A percentile compares a stretch with the other conserved stretches of the same genome.
Evolutionary conservation across 2,888 invertebrate species (phyloP).

Genomic region (Ornithoptera priamus): DNA sequence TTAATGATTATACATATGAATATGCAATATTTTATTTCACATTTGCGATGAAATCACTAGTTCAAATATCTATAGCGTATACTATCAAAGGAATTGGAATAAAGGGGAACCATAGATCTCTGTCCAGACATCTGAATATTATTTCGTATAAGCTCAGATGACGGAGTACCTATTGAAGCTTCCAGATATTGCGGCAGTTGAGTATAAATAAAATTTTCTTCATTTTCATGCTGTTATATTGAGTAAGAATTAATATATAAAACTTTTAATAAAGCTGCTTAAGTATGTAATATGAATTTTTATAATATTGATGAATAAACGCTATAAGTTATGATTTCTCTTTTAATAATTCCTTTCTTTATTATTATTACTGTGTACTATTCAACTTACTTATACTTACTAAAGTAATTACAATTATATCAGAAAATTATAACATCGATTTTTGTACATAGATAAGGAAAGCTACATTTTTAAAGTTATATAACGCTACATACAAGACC

Average conservation of each 20-base stretch:
- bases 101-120: constrained; percentile 4
- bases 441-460: too few relatives aligned
- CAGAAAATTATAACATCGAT: too few relatives aligned
- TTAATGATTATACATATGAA: background rate
- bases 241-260: background rate
- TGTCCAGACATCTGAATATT: constrained; percentile 7
- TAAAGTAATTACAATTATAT: too few relatives aligned
- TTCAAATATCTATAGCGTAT: background rate
- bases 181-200: background rate
- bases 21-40: background rate
- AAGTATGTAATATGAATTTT: too few relatives aligned
- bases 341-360: too few relatives aligned
- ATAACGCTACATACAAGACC: too few relatives aligned
- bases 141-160: constrained; percentile 6
- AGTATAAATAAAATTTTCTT: background rate
- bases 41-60: background rate
- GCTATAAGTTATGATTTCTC: too few relatives aligned
- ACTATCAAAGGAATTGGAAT: background rate
- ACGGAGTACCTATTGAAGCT: constrained; percentile 15
- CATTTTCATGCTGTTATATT: background rate
- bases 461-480: too few relatives aligned
- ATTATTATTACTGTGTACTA: too few relatives aligned
- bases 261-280: background rate
- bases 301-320: too few relatives aligned
- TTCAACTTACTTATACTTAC: too few relatives aligned